These are phyloP conservation scores for Fragum fragum DNA, from an alignment of 2,888 invertebrate species.

Conservation along the genomic window DNA sequence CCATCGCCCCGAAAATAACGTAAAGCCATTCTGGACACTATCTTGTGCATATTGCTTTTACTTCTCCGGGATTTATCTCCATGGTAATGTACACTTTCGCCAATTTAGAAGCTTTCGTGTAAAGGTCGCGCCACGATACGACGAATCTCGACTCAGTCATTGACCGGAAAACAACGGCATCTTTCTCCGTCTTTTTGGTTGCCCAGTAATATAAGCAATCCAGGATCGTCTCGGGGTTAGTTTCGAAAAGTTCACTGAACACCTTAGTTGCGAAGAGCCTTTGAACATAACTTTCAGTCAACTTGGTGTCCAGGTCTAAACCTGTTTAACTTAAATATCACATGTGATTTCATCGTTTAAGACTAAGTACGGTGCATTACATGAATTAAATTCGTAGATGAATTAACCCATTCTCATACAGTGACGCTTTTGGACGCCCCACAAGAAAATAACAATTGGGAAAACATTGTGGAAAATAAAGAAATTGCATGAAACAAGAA, in stretches of 20 bases:
- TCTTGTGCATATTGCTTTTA: conserved; percentile 24
- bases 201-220: conserved; percentile 8
- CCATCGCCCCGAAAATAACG: conserved; percentile 33
- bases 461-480: no score
- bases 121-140: conserved; percentile 17
- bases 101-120: neutral
- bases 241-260: neutral
- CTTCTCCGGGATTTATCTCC: conserved; percentile 32
- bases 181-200: neutral
- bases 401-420: no score
- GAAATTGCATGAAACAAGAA: no score
- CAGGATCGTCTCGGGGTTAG: neutral
- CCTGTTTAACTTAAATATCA: no score
- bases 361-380: no score
- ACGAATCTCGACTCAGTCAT: neutral
- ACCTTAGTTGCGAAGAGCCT: no score
- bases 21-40: conserved; percentile 48
- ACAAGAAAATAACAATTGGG: no score
- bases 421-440: no score
- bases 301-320: no score
- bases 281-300: neutral
- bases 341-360: no score
- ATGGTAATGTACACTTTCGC: conserved; percentile 2
- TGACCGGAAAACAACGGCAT: neutral
- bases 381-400: no score